A percentile compares a stretch with the other conserved stretches of the same genome.
phyloP scores from a whole-genome alignment of 2,797 vertebrate species.

The Acrossocheilus wenchowensis region DNA sequence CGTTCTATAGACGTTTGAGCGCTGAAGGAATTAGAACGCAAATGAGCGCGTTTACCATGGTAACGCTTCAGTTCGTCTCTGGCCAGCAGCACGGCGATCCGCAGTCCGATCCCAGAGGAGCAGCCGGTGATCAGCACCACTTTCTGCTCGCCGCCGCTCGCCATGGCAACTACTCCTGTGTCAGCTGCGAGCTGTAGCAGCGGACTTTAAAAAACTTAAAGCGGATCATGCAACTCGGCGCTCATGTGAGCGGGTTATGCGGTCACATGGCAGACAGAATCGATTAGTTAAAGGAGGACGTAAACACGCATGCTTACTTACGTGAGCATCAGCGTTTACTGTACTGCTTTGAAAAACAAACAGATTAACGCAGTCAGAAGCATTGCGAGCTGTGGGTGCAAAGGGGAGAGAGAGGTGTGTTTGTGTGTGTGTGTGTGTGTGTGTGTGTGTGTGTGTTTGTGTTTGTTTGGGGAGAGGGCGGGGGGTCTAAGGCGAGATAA shows the following conservation, averaged over 20 bases:
- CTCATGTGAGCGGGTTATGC: conserved; percentile 77
- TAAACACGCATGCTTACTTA: conserved; percentile 55
- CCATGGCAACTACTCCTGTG: conserved; percentile 80
- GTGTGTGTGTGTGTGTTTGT: not conserved
- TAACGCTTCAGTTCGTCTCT: conserved; percentile 87
- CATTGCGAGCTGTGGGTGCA: not conserved
- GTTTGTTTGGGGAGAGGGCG: conserved; percentile 4
- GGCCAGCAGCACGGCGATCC: conserved; percentile 88
- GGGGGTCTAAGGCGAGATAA: not conserved
- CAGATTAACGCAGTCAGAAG: conserved; percentile 1
- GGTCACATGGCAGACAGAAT: conserved; percentile 79
- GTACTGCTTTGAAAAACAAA: conserved; percentile 31
- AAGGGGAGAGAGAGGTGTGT: conserved; percentile 18
- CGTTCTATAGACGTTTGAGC: not conserved
- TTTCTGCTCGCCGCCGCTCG: conserved; percentile 80
- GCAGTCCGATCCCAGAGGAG: conserved; percentile 92
- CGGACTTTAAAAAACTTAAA: conserved; percentile 76
- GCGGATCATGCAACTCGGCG: conserved; percentile 75
- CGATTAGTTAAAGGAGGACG: conserved; percentile 59
- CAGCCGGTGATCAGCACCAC: conserved; percentile 93
- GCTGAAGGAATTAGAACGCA: conserved; percentile 22
- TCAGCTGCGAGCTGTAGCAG: conserved; percentile 67
- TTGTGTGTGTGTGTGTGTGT: conserved; percentile 12
- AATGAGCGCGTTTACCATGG: conserved; percentile 83
- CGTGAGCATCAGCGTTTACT: conserved; percentile 29